Conservation (phyloP, 2,113 vertebrate species). For the Thermophis baileyi region DNA sequence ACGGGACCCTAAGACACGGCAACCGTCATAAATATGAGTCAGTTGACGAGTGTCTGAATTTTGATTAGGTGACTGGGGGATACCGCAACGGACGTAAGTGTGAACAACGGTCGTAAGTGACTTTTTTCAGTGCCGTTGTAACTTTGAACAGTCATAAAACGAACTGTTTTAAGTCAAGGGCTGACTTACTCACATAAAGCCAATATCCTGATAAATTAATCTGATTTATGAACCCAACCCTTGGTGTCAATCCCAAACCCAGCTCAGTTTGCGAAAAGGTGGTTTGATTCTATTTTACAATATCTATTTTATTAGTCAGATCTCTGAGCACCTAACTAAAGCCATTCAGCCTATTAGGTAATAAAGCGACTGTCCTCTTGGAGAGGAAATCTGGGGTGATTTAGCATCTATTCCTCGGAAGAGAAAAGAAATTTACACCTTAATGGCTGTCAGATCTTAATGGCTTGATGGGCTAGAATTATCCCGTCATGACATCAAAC, state of each 20-base stretch:
- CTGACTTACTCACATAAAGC: too few relatives aligned
- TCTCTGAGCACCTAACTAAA: neutral
- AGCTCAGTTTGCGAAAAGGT: neutral
- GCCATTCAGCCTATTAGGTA: neutral
- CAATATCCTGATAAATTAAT: neutral
- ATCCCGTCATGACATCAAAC: slow-evolving; percentile 1
- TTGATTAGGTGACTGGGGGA: too few relatives aligned
- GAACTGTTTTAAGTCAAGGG: too few relatives aligned
- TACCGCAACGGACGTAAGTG: too few relatives aligned
- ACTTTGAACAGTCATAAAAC: too few relatives aligned
- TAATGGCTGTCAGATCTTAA: neutral
- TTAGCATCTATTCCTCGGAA: neutral
- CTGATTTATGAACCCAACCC: neutral
- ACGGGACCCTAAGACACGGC: too few relatives aligned
- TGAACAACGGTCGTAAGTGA: too few relatives aligned
- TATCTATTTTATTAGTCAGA: neutral
- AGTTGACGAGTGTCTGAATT: too few relatives aligned
- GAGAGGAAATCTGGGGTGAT: neutral
- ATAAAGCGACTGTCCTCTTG: neutral
- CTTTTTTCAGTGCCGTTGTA: too few relatives aligned
- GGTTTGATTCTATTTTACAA: neutral
- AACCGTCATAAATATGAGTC: too few relatives aligned
- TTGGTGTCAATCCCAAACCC: neutral
- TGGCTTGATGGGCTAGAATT: neutral
- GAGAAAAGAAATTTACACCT: neutral